Base-by-base conservation (phyloP, 2,888 invertebrate species). In the Ferdinandea cuprea region DNA sequence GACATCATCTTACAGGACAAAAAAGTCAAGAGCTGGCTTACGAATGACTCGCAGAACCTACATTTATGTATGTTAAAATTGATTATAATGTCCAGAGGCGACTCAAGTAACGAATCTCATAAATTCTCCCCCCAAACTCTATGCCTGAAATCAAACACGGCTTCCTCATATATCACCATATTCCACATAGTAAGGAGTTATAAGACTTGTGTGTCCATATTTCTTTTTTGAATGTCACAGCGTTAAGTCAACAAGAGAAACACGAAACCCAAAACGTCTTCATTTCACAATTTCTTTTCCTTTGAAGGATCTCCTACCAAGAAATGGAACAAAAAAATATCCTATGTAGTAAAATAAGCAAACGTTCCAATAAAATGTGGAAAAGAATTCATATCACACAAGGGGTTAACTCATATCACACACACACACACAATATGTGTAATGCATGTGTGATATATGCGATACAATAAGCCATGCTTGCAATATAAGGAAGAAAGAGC, bases 401-500 rank as follows among this genome's bases (percentile, higher is more conserved):
- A 76, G 32, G 32, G 66, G 35, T 54, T 76, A n/a, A 56, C 35
- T 56, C 65, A 48, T 54, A 50, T 54, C 56, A 46, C 6, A 61
- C 59, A 50, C 6, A 61, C 59, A 50, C 37, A 19, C 46, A 44
- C 9, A 11, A 40, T 32, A 17, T 58, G 11, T 21, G 32, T 42
- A 50, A 32, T 69, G 61, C 78, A 37, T 72, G 63, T 50, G 61
- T 78, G 72, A 83, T 78, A 61, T 83, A 77, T 83, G 81, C 59
- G 59, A 59, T 76, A 71, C 66, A 81, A 71, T 71, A 77, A 59
- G 71, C 52, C 19, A 35, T 42, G 48, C 37, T 30, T 61, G 69
- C 77, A 66, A 71, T 59, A 35, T 19, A 15, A 46, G 25, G 48
- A 30, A 42, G 21, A 48, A 40, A 50, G 50, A 66, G 71, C 66